phyloP scores from a whole-genome alignment of 2,797 vertebrate genomes.

The Hozukius guyotensis region DNA sequence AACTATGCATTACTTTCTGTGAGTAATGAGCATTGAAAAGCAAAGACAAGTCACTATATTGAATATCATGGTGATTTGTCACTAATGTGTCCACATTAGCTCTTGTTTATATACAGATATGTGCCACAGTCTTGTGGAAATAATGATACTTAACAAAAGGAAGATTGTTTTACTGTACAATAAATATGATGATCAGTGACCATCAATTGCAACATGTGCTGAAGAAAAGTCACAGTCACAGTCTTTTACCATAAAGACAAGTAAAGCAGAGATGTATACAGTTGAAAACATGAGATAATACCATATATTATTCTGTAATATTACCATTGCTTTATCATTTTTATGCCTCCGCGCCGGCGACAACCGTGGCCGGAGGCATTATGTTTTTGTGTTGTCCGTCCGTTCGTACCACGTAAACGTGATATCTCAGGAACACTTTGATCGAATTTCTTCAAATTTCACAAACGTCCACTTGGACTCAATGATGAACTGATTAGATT shows the following conservation, averaged over 20 bases:
- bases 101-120: not conserved
- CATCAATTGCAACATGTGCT: not conserved
- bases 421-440: too few species aligned
- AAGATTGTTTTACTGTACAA: not conserved
- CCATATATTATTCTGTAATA: not conserved
- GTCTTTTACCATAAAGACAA: not conserved
- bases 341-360: too few species aligned
- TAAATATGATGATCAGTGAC: not conserved
- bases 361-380: too few species aligned
- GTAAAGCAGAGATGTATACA: not conserved
- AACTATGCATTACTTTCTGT: conserved; percentile 38
- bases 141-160: not conserved
- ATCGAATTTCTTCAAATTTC: too few species aligned
- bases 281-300: not conserved
- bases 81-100: conserved; percentile 8
- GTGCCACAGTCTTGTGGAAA: not conserved
- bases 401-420: too few species aligned
- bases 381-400: too few species aligned
- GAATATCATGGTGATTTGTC: conserved; percentile 13
- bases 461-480: too few species aligned
- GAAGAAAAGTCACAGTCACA: too few species aligned
- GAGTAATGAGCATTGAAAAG: conserved; percentile 31
- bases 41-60: conserved; percentile 11
- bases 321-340: not conserved
- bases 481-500: too few species aligned